A percentile compares a stretch with the other conserved stretches of the same genome.
These are phyloP conservation scores for Characodon lateralis DNA, from an alignment of 2,797 vertebrate species.

Conservation along the genomic window DNA sequence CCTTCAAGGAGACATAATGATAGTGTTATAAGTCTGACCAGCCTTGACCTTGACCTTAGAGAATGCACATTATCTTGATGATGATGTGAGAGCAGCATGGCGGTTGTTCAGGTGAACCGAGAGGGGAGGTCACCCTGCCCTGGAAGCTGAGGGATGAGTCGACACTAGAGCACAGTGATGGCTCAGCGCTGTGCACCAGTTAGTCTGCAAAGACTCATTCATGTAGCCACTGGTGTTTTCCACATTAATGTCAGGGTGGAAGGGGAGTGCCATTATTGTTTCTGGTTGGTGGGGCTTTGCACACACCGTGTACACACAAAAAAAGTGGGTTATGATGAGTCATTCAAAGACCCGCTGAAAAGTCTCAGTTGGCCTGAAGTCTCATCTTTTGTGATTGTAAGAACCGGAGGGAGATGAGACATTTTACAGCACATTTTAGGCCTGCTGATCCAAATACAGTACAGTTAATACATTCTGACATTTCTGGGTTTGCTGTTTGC, in stretches of 20 bases:
- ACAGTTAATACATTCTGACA: constrained; percentile 1
- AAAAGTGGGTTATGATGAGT: constrained; percentile 14
- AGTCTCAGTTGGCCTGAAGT: background rate
- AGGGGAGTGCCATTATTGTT: background rate
- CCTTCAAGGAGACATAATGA: background rate
- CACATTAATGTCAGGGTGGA: constrained; percentile 3
- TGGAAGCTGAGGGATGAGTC: constrained; percentile 43
- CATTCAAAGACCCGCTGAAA: constrained; percentile 6
- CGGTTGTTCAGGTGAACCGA: constrained; percentile 16
- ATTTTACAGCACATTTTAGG: constrained; percentile 5
- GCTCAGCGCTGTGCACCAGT: constrained; percentile 24
- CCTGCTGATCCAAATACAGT: constrained; percentile 1
- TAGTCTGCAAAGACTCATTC: constrained; percentile 18
- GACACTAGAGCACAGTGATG: constrained; percentile 20
- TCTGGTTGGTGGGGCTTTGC: background rate
- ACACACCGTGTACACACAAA: background rate
- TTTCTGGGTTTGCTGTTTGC: background rate
- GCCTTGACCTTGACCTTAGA: background rate
- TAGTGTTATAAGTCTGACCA: constrained; percentile 1
- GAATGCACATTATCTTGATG: constrained; percentile 10
- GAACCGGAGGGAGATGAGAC: background rate
- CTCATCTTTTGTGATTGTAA: background rate
- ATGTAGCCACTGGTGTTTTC: background rate
- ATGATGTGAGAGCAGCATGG: constrained; percentile 21
- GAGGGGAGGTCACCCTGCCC: constrained; percentile 47